phyloP scores from a whole-genome alignment of 2,113 vertebrate species.

The Uropsilus gracilis region DNA sequence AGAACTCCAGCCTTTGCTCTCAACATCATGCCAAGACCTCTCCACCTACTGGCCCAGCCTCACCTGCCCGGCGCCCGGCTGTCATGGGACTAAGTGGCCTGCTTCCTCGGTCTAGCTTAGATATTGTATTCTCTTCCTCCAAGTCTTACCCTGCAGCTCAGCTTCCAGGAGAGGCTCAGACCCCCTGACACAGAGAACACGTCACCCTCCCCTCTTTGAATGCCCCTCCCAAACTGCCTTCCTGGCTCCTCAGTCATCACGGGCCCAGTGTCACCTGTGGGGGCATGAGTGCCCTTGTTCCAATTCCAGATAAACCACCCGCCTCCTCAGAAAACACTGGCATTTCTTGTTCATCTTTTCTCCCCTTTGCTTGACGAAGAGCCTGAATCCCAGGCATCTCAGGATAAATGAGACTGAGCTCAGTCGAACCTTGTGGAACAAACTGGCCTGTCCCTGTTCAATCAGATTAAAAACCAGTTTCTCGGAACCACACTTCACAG shows the following conservation, averaged over 20 bases:
- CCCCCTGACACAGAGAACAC: background rate
- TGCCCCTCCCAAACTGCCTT: background rate
- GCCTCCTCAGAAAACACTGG: background rate
- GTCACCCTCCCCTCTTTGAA: background rate
- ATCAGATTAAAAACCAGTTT: background rate
- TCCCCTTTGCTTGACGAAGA: background rate
- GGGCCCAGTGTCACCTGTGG: too few species aligned
- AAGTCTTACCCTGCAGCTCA: background rate
- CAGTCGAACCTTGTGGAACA: background rate
- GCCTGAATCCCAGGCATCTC: background rate
- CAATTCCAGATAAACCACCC: background rate
- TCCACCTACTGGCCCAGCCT: rapidly evolving
- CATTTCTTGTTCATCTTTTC: background rate
- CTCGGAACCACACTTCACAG: background rate
- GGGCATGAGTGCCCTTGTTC: background rate
- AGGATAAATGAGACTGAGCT: background rate
- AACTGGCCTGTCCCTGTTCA: background rate
- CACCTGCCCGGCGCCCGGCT: background rate
- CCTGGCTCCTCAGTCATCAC: background rate
- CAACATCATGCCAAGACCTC: background rate
- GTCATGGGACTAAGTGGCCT: background rate
- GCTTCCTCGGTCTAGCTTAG: background rate
- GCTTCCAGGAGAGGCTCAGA: background rate
- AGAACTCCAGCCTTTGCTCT: too few species aligned
- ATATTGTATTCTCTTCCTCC: background rate